Conservation (phyloP, 1,140 invertebrate genomes). For the Arion vulgaris region DNA sequence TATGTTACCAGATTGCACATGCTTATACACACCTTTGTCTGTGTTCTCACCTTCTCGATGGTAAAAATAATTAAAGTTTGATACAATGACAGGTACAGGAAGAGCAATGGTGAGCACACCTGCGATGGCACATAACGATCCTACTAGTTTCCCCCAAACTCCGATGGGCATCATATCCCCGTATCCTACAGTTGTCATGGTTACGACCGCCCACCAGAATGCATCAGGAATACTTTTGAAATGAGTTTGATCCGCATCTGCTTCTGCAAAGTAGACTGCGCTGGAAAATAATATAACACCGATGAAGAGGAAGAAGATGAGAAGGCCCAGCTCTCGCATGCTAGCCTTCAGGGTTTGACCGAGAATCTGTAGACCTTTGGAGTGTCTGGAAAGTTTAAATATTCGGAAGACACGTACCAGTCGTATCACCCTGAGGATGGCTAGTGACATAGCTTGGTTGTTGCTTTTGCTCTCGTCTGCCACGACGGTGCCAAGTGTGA, state of each 20-base stretch:
- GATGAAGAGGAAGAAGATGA: conserved; percentile 99
- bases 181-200: conserved; percentile 98
- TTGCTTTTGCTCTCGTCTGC: conserved; percentile 83
- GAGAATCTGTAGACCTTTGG: conserved; percentile 74
- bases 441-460: conserved; percentile 73
- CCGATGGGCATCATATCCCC: conserved; percentile 98
- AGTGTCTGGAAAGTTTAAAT: conserved; percentile 74
- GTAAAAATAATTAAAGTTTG: conserved; percentile 99
- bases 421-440: conserved; percentile 73
- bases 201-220: conserved; percentile 85
- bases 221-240: conserved; percentile 93
- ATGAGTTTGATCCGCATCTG: conserved; percentile 94
- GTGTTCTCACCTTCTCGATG: conserved; percentile 96
- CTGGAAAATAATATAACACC: conserved; percentile 98
- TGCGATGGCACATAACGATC: conserved; percentile 98
- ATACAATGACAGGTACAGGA: conserved; percentile 99
- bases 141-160: conserved; percentile 99
- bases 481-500: conserved; percentile 97
- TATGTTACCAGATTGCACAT: conserved; percentile 71
- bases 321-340: conserved; percentile 98
- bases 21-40: conserved; percentile 67
- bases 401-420: conserved; percentile 74
- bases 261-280: conserved; percentile 98
- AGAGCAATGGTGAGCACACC: conserved; percentile 86
- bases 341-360: conserved; percentile 97